Percentiles rank a stretch among this genome's conserved stretches.
These are phyloP conservation scores for Sarcophilus harrisii DNA, from an alignment of 2,797 vertebrate species.

Conservation along the genomic window DNA sequence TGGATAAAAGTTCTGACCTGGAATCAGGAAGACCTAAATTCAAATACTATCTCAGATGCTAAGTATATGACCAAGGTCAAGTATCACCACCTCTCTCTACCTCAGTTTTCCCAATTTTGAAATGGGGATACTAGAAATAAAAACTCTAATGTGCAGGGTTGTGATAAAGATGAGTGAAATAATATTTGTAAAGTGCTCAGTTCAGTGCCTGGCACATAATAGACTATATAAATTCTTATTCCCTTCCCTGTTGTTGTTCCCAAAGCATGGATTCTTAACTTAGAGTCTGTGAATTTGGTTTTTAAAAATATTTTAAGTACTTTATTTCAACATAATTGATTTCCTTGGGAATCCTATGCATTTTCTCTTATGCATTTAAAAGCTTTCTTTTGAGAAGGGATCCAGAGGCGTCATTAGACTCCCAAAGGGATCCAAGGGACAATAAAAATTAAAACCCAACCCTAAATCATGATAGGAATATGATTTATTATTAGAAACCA, in stretches of 20 bases:
- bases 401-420: background rate
- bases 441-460: background rate
- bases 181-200: background rate
- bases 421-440: background rate
- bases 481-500: background rate
- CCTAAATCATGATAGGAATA: background rate
- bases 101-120: constrained; percentile 23
- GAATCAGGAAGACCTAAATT: background rate
- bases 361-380: background rate
- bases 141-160: background rate
- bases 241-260: background rate
- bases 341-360: background rate
- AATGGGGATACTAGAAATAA: background rate
- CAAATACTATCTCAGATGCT: background rate
- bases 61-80: constrained; percentile 2
- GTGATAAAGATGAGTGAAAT: background rate
- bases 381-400: background rate
- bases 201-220: background rate
- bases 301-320: background rate
- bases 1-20: background rate
- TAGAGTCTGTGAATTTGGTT: background rate
- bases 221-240: background rate
- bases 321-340: background rate
- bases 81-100: constrained; percentile 28
- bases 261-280: background rate